Conservation (phyloP, 37 sponge, comb jelly and placozoan genomes). For the Lycopodina hypogea region DNA sequence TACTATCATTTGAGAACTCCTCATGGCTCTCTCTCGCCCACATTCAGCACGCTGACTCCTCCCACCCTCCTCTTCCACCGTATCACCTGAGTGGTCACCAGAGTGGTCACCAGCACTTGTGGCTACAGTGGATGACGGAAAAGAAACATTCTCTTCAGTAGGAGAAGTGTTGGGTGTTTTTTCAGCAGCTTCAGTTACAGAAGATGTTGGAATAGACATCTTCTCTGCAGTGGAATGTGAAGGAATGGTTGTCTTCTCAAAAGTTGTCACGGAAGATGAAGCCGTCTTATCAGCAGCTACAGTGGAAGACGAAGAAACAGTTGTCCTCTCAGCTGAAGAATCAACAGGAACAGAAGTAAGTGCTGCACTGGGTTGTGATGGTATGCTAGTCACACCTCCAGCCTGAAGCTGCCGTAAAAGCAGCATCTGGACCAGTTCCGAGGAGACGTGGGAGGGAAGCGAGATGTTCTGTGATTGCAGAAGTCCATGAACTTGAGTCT, state of each 20-base stretch:
- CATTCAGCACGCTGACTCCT: neutral
- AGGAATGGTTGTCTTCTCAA: neutral
- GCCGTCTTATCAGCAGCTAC: neutral
- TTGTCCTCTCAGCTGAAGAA: neutral
- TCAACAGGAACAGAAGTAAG: neutral
- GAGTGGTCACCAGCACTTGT: neutral
- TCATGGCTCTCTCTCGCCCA: too few relatives aligned
- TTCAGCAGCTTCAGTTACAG: neutral
- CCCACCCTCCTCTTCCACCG: neutral
- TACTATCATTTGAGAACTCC: too few relatives aligned
- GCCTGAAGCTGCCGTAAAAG: slow-evolving; percentile 40
- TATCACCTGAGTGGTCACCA: neutral
- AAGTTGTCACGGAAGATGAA: neutral
- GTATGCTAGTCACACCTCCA: neutral
- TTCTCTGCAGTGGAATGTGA: neutral
- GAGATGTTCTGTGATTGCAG: slow-evolving; percentile 24
- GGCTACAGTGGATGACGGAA: too few relatives aligned
- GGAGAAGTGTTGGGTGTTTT: neutral
- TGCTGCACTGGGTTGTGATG: neutral
- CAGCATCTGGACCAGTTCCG: slow-evolving; percentile 37
- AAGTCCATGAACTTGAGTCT: slow-evolving; percentile 34
- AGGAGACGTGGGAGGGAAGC: slow-evolving; percentile 36
- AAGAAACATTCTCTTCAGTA: neutral
- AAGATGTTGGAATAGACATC: neutral
- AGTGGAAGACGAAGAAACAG: neutral